These are phyloP conservation scores for Ptychoptera albimana DNA, from an alignment of 2,888 invertebrate genomes.

Conservation along the genomic window DNA sequence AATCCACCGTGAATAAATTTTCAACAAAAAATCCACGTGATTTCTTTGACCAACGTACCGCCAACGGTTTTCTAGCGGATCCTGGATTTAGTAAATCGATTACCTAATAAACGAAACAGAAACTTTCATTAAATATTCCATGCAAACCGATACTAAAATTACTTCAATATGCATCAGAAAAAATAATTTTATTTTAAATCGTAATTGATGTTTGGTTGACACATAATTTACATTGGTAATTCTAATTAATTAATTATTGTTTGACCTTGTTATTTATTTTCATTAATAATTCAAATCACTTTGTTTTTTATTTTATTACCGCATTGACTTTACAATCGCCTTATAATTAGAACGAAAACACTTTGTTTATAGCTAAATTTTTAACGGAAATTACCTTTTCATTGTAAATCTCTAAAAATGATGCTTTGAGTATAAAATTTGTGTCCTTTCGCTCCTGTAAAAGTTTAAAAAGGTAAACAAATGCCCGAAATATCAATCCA, in stretches of 20 bases:
- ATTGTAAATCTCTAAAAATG: conserved; percentile 91
- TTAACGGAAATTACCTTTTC: conserved; percentile 62
- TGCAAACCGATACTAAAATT: conserved; percentile 1
- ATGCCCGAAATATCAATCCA: conserved; percentile 79
- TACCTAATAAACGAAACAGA: conserved; percentile 40
- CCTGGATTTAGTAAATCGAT: conserved; percentile 87
- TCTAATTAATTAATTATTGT: too few relatives aligned
- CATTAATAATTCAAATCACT: too few relatives aligned
- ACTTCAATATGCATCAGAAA: neutral
- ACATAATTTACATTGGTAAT: too few relatives aligned
- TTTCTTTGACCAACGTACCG: conserved; percentile 90
- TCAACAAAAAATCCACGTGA: conserved; percentile 87
- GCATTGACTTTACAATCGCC: too few relatives aligned
- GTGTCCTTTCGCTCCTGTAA: conserved; percentile 60
- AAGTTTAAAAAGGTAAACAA: conserved; percentile 74
- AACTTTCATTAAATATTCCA: conserved; percentile 6
- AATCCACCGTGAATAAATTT: conserved; percentile 89
- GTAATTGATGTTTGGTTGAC: too few relatives aligned
- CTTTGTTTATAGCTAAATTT: too few relatives aligned
- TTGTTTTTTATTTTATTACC: too few relatives aligned
- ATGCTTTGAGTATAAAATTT: conserved; percentile 76
- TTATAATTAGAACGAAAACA: too few relatives aligned
- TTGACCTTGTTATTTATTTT: too few relatives aligned
- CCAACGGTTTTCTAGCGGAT: conserved; percentile 54
- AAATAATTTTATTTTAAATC: too few relatives aligned